These are phyloP conservation scores for Trichechus manatus DNA, from an alignment of 2,113 vertebrate species.

Conservation along the genomic window DNA sequence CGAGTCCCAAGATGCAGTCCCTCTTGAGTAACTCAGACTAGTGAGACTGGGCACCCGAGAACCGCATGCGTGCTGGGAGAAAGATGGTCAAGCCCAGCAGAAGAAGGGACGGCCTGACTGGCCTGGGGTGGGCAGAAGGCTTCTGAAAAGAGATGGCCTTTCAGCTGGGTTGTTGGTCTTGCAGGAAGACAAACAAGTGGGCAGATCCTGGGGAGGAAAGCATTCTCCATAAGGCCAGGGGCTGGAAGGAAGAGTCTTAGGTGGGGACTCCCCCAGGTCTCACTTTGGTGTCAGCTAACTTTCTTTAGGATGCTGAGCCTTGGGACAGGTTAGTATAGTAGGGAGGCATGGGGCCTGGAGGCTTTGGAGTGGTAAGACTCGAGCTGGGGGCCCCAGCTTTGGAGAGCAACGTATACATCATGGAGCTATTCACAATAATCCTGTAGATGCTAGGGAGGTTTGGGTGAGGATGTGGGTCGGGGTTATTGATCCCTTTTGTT, in stretches of 20 bases:
- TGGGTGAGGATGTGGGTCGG: neutral
- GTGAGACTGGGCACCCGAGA: neutral
- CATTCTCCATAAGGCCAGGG: neutral
- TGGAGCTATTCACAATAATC: neutral
- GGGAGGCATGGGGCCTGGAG: neutral
- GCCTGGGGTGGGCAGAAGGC: neutral
- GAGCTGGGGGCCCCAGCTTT: neutral
- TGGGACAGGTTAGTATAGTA: neutral
- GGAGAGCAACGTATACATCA: rapidly evolving
- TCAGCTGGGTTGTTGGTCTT: neutral
- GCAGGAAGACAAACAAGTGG: neutral
- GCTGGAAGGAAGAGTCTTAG: too few species aligned
- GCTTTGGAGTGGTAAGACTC: neutral
- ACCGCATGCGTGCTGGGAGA: neutral
- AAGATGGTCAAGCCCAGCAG: neutral
- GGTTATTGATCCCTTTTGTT: neutral
- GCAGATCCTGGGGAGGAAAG: neutral
- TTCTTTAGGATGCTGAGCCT: too few species aligned
- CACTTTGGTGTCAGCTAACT: neutral
- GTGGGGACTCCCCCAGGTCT: neutral
- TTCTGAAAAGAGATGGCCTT: neutral
- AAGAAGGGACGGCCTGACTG: neutral
- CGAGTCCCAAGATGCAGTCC: neutral
- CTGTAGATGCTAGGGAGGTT: too few species aligned
- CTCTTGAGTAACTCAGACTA: neutral